These are phyloP conservation scores for Umimayanthus chanpuru DNA, from an alignment of 92 coral and sea anemone species.

Conservation along the genomic window DNA sequence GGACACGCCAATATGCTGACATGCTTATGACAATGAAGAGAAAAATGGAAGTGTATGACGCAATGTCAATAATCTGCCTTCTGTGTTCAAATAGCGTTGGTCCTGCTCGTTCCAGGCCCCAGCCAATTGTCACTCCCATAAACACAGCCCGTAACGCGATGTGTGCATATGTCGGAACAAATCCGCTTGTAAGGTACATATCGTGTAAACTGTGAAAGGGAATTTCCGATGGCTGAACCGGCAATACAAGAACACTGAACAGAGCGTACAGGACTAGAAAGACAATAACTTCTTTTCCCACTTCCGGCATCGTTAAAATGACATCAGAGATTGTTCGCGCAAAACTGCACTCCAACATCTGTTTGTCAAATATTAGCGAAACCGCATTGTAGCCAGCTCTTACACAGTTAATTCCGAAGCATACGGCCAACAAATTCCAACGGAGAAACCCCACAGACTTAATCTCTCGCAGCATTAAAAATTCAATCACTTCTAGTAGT, in stretches of 20 bases:
- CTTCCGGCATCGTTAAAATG: background rate
- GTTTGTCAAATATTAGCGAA: background rate
- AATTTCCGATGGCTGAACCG: conserved; percentile 10
- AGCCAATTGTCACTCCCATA: conserved; percentile 2
- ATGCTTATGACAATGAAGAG: background rate
- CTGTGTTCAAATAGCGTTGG: background rate
- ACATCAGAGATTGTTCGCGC: background rate
- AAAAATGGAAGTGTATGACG: conserved; percentile 1
- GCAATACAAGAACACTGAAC: conserved; percentile 5
- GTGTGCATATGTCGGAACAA: conserved; percentile 21
- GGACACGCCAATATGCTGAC: background rate
- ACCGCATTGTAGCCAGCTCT: background rate
- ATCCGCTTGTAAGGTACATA: background rate
- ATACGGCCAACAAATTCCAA: background rate
- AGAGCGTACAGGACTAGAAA: background rate
- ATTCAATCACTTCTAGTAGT: background rate
- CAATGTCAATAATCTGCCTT: background rate
- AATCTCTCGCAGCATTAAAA: background rate
- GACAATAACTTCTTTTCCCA: conserved; percentile 5
- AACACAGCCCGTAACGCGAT: conserved; percentile 21
- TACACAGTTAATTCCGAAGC: conserved; percentile 3
- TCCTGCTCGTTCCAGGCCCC: conserved; percentile 7
- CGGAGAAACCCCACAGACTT: conserved; percentile 22
- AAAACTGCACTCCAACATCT: background rate
- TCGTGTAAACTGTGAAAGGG: conserved; percentile 11